These are phyloP conservation scores for Notolepis coatsorum DNA, from an alignment of 2,797 vertebrate genomes.

Conservation along the genomic window DNA sequence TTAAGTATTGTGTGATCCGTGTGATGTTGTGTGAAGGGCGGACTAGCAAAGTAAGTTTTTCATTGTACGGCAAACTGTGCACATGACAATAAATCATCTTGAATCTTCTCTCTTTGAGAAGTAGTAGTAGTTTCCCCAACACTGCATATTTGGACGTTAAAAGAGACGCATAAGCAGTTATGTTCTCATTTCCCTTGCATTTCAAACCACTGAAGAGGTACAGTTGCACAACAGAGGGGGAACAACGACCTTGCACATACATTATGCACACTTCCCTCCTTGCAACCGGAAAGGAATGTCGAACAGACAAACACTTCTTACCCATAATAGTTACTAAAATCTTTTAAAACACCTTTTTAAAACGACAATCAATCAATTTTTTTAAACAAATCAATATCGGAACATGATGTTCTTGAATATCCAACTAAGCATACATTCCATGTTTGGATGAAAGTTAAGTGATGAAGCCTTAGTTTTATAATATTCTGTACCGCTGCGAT, in stretches of 20 bases:
- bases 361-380: background rate
- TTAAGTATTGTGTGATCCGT: too few relatives aligned
- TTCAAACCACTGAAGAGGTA: constrained; percentile 38
- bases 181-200: constrained; percentile 22
- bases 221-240: constrained; percentile 41
- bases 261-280: background rate
- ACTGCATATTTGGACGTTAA: too few relatives aligned
- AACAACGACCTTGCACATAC: background rate
- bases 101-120: constrained; percentile 3
- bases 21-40: too few relatives aligned
- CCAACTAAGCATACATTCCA: background rate
- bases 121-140: too few relatives aligned
- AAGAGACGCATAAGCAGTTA: too few relatives aligned
- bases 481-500: background rate
- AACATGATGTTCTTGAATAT: constrained; percentile 16
- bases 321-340: background rate
- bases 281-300: constrained; percentile 8
- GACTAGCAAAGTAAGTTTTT: too few relatives aligned
- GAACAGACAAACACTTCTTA: background rate
- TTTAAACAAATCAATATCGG: constrained; percentile 42
- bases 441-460: constrained; percentile 9
- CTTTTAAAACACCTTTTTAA: constrained; percentile 7
- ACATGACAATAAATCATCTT: too few relatives aligned
- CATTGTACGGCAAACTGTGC: too few relatives aligned
- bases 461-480: background rate